Evolutionary conservation across 2,888 invertebrate species (phyloP).

Genomic region (Bembecia ichneumoniformis): DNA sequence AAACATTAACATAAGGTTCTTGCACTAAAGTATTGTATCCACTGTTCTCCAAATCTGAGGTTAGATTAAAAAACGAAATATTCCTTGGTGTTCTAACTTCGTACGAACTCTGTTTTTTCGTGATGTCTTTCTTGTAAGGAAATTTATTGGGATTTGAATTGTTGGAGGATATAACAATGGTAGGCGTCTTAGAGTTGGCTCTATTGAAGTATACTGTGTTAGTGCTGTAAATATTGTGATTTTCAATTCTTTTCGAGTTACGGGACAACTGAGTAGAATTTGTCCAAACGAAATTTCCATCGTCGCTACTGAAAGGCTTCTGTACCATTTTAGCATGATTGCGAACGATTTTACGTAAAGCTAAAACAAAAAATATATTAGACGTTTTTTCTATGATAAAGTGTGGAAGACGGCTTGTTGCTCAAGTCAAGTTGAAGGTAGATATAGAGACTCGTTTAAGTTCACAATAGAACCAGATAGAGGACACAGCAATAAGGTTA

Average conservation of each 20-base stretch:
- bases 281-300: constrained; percentile 8
- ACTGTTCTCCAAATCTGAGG: background rate
- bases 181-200: constrained; percentile 37
- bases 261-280: constrained; percentile 7
- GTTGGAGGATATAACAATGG: constrained; percentile 27
- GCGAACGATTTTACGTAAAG: constrained; percentile 55
- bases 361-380: constrained; percentile 16
- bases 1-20: background rate
- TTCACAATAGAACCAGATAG: no score
- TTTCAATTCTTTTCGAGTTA: constrained; percentile 15
- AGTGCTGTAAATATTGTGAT: constrained; percentile 17
- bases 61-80: background rate
- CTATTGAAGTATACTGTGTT: constrained; percentile 32
- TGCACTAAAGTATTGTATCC: constrained; percentile 16
- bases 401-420: no score
- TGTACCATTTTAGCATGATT: constrained; percentile 60
- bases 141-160: constrained; percentile 27
- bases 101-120: no score
- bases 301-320: constrained; percentile 41
- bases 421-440: no score
- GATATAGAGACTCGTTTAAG: no score
- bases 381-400: no score
- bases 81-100: background rate
- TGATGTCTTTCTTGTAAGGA: constrained; percentile 9
- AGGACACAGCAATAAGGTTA: no score